phyloP scores from a whole-genome alignment of 1,140 invertebrate species.

The Lordiphosa collinella region DNA sequence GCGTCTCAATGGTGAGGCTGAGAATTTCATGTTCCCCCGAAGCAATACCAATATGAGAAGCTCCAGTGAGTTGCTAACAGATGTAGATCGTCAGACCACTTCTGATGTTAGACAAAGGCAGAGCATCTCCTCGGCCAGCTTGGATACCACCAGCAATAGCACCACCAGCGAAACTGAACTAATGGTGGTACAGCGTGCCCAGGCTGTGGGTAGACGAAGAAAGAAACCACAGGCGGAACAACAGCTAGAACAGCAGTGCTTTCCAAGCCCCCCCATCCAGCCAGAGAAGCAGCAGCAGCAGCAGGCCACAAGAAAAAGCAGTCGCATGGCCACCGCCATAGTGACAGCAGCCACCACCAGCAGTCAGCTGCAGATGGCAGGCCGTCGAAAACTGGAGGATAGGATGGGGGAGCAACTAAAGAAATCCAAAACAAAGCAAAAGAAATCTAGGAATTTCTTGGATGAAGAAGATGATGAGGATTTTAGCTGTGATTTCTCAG shows the following conservation, averaged over 20 bases:
- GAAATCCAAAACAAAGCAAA: constrained; percentile 18
- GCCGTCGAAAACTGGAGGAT: constrained; percentile 71
- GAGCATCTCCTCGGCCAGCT: constrained; percentile 60
- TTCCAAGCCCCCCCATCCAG: constrained; percentile 79
- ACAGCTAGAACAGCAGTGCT: constrained; percentile 48
- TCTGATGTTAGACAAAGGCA: constrained; percentile 47
- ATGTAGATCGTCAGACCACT: constrained; percentile 80
- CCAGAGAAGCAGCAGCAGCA: constrained; percentile 46
- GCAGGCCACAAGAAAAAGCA: constrained; percentile 65
- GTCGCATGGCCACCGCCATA: constrained; percentile 69
- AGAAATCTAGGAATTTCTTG: constrained; percentile 68
- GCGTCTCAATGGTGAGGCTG: constrained; percentile 88
- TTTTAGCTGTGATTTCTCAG: constrained; percentile 29
- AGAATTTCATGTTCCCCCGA: constrained; percentile 90
- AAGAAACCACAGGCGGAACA: constrained; percentile 18
- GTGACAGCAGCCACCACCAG: constrained; percentile 71
- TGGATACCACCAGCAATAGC: constrained; percentile 52
- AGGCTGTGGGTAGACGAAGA: constrained; percentile 42
- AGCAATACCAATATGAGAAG: constrained; percentile 81
- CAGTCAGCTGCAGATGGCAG: constrained; percentile 49
- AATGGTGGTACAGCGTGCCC: constrained; percentile 25
- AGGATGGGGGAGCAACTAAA: constrained; percentile 65
- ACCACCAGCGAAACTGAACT: constrained; percentile 49
- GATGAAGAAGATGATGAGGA: constrained; percentile 34
- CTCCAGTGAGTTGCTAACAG: constrained; percentile 78